Conservation (phyloP, 1,140 invertebrate genomes). For the Cardiocondyla obscurior region DNA sequence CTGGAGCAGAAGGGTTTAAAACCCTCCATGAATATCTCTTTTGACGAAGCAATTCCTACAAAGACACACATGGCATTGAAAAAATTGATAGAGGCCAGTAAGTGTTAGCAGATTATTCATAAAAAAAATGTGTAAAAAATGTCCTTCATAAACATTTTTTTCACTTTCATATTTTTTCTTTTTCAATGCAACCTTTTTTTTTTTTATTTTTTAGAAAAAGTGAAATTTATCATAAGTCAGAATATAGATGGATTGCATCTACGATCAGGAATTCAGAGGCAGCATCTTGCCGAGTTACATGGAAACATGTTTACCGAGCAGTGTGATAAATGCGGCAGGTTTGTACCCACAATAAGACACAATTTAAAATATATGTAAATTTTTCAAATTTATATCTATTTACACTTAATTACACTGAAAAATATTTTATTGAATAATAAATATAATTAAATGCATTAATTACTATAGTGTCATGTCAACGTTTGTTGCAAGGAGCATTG, state of each 20-base stretch:
- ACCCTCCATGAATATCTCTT: slow-evolving; percentile 93
- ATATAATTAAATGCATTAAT: not conserved
- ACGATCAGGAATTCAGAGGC: slow-evolving; percentile 92
- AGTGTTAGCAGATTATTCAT: slow-evolving; percentile 55
- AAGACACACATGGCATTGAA: slow-evolving; percentile 97
- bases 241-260: slow-evolving; percentile 99
- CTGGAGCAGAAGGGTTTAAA: slow-evolving; percentile 96
- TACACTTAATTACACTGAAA: not conserved
- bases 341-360: slow-evolving; percentile 66
- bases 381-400: not conserved
- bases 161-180: not conserved
- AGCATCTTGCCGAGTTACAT: slow-evolving; percentile 95
- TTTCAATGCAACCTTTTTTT: not conserved
- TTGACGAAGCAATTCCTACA: slow-evolving; percentile 96
- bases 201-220: slow-evolving; percentile 84
- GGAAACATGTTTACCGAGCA: slow-evolving; percentile 99
- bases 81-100: slow-evolving; percentile 89
- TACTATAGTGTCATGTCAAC: not conserved
- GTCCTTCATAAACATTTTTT: not conserved
- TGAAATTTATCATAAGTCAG: slow-evolving; percentile 97
- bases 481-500: not conserved
- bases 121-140: not conserved
- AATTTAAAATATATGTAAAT: slow-evolving; percentile 9
- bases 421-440: not conserved
- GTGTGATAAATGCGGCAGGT: slow-evolving; percentile 96